phyloP scores from a whole-genome alignment of 2,888 invertebrate species.

The Spilarctia lutea region DNA sequence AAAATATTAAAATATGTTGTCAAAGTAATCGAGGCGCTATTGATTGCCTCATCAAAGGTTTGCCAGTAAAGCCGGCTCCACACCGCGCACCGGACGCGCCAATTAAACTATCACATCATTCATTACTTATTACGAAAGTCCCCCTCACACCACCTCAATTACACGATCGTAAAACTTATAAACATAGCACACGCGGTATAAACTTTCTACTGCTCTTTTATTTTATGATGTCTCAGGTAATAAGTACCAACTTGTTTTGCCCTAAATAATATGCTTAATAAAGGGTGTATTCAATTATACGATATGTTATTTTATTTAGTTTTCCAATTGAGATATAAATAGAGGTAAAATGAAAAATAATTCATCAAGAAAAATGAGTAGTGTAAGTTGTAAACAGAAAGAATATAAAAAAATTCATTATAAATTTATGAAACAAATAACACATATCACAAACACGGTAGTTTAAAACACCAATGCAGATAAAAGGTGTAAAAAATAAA shows the following conservation, averaged over 20 bases:
- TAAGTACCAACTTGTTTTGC: background rate
- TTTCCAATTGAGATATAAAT: background rate
- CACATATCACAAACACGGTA: background rate
- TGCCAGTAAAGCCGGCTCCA: conserved; percentile 59
- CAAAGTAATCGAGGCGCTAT: conserved; percentile 49
- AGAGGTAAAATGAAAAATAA: background rate
- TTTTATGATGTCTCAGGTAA: background rate
- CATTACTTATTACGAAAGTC: conserved; percentile 72
- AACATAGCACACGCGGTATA: conserved; percentile 36
- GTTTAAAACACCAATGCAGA: too few relatives aligned
- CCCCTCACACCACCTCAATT: conserved; percentile 59
- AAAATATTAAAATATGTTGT: conserved; percentile 47
- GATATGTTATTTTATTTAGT: background rate
- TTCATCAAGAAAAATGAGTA: background rate
- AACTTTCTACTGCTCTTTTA: conserved; percentile 17
- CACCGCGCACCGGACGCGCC: conserved; percentile 68
- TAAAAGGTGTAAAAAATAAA: too few relatives aligned
- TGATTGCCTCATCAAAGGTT: conserved; percentile 66
- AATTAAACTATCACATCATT: conserved; percentile 80
- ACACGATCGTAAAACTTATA: conserved; percentile 47
- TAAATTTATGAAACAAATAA: background rate
- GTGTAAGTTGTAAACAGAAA: background rate
- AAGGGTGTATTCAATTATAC: background rate
- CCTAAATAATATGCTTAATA: background rate
- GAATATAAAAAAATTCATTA: background rate